Conservation (phyloP, 2,113 vertebrate genomes). For the Neoarius graeffei region DNA sequence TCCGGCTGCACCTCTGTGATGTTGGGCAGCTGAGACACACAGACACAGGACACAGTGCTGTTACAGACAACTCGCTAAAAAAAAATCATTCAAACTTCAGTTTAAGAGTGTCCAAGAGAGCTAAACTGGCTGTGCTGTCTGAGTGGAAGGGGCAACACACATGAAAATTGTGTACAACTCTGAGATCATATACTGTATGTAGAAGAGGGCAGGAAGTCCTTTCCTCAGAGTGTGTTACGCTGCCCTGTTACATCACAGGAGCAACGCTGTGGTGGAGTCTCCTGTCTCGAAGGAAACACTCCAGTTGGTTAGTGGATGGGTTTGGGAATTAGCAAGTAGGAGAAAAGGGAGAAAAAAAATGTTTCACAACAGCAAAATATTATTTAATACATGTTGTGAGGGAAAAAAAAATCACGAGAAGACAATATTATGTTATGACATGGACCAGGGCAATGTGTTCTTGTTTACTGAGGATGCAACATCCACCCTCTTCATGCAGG, state of each 20-base stretch:
- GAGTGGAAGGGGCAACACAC: not conserved
- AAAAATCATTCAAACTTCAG: not conserved
- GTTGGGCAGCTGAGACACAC: conserved; percentile 74
- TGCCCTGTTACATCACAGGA: not conserved
- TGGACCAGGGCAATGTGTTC: too few species aligned
- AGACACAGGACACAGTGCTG: not conserved
- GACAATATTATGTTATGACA: not conserved
- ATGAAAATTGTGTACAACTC: too few species aligned
- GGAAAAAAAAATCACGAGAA: not conserved
- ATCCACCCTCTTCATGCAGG: too few species aligned
- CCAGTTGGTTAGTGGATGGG: not conserved
- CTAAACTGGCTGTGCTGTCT: not conserved
- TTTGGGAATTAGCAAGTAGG: not conserved
- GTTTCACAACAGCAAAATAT: too few species aligned
- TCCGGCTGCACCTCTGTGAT: conserved; percentile 79
- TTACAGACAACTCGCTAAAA: not conserved
- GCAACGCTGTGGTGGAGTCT: not conserved
- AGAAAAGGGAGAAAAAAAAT: not conserved
- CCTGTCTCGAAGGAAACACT: too few species aligned
- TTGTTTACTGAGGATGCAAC: too few species aligned
- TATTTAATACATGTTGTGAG: too few species aligned
- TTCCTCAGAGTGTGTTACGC: not conserved
- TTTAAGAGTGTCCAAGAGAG: not conserved
- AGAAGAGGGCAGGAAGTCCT: not conserved
- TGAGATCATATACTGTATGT: not conserved